A percentile compares a stretch with the other conserved stretches of the same genome.
Evolutionary conservation across 2,113 vertebrate genomes (phyloP).

Genomic region (Trachemys scripta): DNA sequence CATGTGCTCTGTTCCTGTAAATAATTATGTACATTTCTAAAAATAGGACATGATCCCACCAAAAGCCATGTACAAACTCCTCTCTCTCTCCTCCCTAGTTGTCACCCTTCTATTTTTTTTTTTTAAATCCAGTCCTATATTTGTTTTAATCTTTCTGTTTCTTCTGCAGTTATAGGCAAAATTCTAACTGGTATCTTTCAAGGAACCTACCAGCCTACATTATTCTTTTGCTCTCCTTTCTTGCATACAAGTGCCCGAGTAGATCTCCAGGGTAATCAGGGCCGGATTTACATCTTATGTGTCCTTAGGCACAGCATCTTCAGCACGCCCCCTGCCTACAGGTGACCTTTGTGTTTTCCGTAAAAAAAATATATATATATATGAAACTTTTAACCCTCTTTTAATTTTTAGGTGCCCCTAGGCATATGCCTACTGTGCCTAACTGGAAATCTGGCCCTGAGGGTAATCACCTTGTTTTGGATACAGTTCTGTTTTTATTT

Average conservation of each 20-base stretch:
- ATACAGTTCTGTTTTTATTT: not conserved
- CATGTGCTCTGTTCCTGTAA: not conserved
- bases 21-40: not conserved
- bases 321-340: too few species aligned
- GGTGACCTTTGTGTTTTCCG: too few species aligned
- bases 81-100: fast-evolving
- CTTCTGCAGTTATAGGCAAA: not conserved
- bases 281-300: too few species aligned
- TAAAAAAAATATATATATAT: too few species aligned
- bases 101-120: not conserved
- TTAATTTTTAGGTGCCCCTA: too few species aligned
- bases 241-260: not conserved
- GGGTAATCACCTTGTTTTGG: not conserved
- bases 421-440: too few species aligned
- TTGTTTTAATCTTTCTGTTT: not conserved
- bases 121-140: not conserved
- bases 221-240: not conserved
- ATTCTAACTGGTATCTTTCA: not conserved
- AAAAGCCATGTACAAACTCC: not conserved
- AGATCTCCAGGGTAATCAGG: not conserved
- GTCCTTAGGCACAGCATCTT: too few species aligned
- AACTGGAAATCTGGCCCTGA: too few species aligned
- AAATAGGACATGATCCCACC: not conserved
- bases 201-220: not conserved
- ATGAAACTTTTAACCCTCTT: too few species aligned